Percentiles rank a stretch among this genome's conserved stretches.
These are phyloP conservation scores for Ochlodes sylvanus DNA, from an alignment of 2,888 invertebrate species.

Conservation along the genomic window DNA sequence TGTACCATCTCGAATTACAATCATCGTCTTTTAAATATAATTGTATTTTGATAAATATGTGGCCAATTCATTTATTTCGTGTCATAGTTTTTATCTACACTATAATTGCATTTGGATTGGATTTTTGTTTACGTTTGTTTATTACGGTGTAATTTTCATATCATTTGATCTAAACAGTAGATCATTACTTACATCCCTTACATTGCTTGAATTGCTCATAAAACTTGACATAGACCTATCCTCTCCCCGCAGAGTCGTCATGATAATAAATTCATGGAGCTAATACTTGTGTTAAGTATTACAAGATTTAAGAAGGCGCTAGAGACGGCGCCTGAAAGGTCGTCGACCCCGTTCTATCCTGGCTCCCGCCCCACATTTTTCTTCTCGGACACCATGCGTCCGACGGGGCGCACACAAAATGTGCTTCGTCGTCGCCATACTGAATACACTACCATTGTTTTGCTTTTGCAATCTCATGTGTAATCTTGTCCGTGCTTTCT, in stretches of 20 bases:
- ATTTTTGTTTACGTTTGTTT: too few relatives aligned
- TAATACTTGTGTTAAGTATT: constrained; percentile 66
- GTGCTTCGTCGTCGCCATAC: constrained; percentile 71
- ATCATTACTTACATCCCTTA: background rate
- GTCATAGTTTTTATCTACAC: too few relatives aligned
- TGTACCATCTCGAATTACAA: too few relatives aligned
- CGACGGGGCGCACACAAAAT: constrained; percentile 65
- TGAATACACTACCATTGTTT: constrained; percentile 78
- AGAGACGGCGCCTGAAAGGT: constrained; percentile 59
- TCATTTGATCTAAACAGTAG: too few relatives aligned
- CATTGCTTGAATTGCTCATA: constrained; percentile 8
- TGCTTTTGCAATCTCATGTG: constrained; percentile 74
- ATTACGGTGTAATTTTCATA: too few relatives aligned
- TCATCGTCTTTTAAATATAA: too few relatives aligned
- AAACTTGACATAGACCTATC: constrained; percentile 10
- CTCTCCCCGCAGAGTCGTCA: constrained; percentile 11
- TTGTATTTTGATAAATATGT: too few relatives aligned
- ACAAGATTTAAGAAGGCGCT: constrained; percentile 60
- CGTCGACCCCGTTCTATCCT: constrained; percentile 69
- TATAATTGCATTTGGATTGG: too few relatives aligned
- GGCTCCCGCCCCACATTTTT: constrained; percentile 75
- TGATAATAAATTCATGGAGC: constrained; percentile 40
- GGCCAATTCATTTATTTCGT: too few relatives aligned
- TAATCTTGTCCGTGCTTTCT: constrained; percentile 65
- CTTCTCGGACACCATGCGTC: constrained; percentile 77